Evolutionary conservation across 2,888 invertebrate species (phyloP).

Genomic region (Ypsolopha scabrella): DNA sequence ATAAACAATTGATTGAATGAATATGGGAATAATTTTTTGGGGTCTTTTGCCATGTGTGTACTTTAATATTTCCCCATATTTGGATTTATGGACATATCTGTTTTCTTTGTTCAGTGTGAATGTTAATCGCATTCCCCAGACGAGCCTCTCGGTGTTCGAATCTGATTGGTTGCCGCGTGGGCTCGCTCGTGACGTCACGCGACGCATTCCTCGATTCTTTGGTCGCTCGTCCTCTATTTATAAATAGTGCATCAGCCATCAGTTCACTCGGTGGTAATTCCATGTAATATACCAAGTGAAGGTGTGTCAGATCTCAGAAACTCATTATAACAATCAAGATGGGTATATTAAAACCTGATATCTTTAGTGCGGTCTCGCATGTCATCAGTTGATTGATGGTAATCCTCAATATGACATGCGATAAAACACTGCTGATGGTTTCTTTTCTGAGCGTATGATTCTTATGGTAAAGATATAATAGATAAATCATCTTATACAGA

Average conservation of each 20-base stretch:
- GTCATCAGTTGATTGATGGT: too few species aligned
- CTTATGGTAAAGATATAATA: too few species aligned
- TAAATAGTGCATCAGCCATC: background rate
- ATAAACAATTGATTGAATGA: conserved; percentile 8
- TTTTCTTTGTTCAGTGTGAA: background rate
- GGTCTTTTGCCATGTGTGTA: background rate
- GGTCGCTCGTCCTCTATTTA: conserved; percentile 23
- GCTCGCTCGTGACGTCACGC: conserved; percentile 64
- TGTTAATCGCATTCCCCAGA: conserved; percentile 50
- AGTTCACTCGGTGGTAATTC: background rate
- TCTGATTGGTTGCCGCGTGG: conserved; percentile 62
- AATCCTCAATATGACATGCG: too few species aligned
- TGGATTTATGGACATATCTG: too few species aligned
- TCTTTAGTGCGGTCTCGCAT: background rate
- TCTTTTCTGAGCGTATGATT: too few species aligned
- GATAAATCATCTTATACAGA: too few species aligned
- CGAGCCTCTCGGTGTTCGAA: conserved; percentile 71
- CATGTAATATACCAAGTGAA: background rate
- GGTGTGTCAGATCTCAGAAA: background rate
- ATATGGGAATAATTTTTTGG: background rate
- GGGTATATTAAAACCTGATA: background rate
- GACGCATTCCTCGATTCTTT: conserved; percentile 37
- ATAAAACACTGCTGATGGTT: too few species aligned
- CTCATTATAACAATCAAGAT: too few species aligned
- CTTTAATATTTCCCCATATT: too few species aligned